Evolutionary conservation across 2,888 invertebrate genomes (phyloP), one percentile per base, ranked within the genome.

Genomic region (Atrina japonica): DNA sequence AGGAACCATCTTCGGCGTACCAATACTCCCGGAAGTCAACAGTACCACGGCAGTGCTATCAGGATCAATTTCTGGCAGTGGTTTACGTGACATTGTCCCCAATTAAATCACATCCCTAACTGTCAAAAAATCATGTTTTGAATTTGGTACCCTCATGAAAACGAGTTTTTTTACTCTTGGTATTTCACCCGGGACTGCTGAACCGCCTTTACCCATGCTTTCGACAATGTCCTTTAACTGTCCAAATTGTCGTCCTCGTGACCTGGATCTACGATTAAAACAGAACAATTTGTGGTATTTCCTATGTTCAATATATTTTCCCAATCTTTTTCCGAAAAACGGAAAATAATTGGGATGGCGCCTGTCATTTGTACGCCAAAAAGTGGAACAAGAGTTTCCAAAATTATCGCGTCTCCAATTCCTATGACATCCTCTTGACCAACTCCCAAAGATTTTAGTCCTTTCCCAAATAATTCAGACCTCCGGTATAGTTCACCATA

Each of bases 1-100:
- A 9, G 41, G 63, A n/a, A 63, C 52, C 7, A 49, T 27, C 27
- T 63, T 63, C 6, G 63, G 63, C 7, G 49, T 9, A 14, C 63
- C 63, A 29, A 41, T 63, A 43, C 52, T 63, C 3, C 63, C 63
- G 6, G 63, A 63, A 2, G 63, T 52, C n/a, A 63, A 50, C 3
- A 63, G 40, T 16, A 63, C 52, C 14, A 40, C 52, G 11, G 52
- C 63, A n/a, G 11, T 25, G 14, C 40, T 52, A 27, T 63, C 63
- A 14, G 52, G 63, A 21, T 30, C 30, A 14, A 63, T 1, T 11
- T 21, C 9, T 2, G 63, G 63, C 35, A 35, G 35, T 7, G 5
- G 6, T 7, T 11, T 7, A 35, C 11, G 6, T 35, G 11, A 7
- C 5, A 7, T 11, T 35, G n/a, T n/a, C n/a, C n/a, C n/a, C n/a